These are phyloP conservation scores for Ceratosolen fusciceps DNA, from an alignment of 1,140 invertebrate genomes.

Conservation along the genomic window DNA sequence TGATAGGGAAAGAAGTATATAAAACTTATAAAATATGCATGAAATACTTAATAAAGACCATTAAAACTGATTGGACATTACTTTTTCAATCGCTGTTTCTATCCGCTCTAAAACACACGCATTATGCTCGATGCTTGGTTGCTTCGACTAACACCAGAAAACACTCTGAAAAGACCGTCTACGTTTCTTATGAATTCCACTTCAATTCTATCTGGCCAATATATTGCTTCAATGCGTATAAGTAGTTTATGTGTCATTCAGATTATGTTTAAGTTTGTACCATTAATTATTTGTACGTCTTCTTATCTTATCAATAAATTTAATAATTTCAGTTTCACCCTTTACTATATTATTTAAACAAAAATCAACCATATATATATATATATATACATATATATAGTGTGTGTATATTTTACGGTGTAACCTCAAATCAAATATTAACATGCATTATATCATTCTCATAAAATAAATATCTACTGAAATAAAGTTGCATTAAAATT, in stretches of 20 bases:
- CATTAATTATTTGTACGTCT: not conserved
- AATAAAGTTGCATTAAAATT: too few species aligned
- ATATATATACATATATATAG: too few species aligned
- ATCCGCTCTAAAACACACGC: constrained; percentile 71
- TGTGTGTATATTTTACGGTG: too few species aligned
- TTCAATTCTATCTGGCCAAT: not conserved
- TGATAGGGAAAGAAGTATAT: not conserved
- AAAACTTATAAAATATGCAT: constrained; percentile 4
- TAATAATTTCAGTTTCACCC: not conserved
- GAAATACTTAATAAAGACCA: not conserved
- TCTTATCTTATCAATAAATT: not conserved
- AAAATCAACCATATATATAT: too few species aligned
- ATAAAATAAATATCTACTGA: too few species aligned
- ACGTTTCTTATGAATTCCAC: not conserved
- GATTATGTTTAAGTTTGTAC: not conserved
- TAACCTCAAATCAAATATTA: too few species aligned
- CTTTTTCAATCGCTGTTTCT: constrained; percentile 60
- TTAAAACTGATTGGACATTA: constrained; percentile 56
- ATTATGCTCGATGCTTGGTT: constrained; percentile 57
- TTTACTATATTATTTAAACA: not conserved
- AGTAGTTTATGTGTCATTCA: not conserved
- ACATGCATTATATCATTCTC: too few species aligned
- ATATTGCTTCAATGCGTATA: not conserved
- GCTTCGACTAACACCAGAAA: not conserved
- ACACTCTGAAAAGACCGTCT: constrained; percentile 4